Percentiles rank a stretch among this genome's conserved stretches.
phyloP scores from a whole-genome alignment of 2,888 invertebrate species.

The Scaptomyza caliginosa region DNA sequence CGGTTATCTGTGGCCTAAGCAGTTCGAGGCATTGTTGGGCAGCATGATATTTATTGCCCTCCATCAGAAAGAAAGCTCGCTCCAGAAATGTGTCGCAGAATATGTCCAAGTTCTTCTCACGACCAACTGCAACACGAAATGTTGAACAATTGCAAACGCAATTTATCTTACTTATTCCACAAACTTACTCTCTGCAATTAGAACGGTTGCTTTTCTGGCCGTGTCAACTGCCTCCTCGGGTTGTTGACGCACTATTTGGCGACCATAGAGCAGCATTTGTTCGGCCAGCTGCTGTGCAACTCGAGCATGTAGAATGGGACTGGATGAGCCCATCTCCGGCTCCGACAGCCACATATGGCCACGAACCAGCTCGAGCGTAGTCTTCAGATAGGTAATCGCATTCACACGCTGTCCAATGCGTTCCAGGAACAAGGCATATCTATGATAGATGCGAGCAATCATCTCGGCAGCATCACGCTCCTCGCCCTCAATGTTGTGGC shows the following conservation, averaged over 20 bases:
- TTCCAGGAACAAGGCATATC: slow-evolving; percentile 59
- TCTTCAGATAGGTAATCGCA: slow-evolving; percentile 63
- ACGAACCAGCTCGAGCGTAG: slow-evolving; percentile 59
- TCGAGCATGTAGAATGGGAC: slow-evolving; percentile 58
- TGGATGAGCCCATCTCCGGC: slow-evolving; percentile 39
- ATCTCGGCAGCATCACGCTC: slow-evolving; percentile 62
- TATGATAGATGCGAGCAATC: slow-evolving; percentile 72
- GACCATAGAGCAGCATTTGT: slow-evolving; percentile 59
- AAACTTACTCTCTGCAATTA: slow-evolving; percentile 68
- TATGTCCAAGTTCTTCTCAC: slow-evolving; percentile 60
- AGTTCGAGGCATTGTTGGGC: slow-evolving; percentile 65
- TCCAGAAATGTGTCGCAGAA: slow-evolving; percentile 66
- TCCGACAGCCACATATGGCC: slow-evolving; percentile 71
- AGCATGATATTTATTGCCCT: slow-evolving; percentile 52
- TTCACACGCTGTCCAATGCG: slow-evolving; percentile 30
- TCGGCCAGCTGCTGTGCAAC: slow-evolving; percentile 59
- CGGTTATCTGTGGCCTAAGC: slow-evolving; percentile 50
- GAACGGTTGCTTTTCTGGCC: slow-evolving; percentile 60
- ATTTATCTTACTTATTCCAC: neutral
- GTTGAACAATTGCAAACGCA: neutral
- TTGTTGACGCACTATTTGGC: slow-evolving; percentile 43
- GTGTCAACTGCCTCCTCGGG: slow-evolving; percentile 62
- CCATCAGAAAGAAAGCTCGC: slow-evolving; percentile 65
- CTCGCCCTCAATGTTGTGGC: slow-evolving; percentile 47
- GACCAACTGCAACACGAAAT: slow-evolving; percentile 56